These are phyloP conservation scores for Mythimna ferrago DNA, from an alignment of 2,888 invertebrate genomes.

Conservation along the genomic window DNA sequence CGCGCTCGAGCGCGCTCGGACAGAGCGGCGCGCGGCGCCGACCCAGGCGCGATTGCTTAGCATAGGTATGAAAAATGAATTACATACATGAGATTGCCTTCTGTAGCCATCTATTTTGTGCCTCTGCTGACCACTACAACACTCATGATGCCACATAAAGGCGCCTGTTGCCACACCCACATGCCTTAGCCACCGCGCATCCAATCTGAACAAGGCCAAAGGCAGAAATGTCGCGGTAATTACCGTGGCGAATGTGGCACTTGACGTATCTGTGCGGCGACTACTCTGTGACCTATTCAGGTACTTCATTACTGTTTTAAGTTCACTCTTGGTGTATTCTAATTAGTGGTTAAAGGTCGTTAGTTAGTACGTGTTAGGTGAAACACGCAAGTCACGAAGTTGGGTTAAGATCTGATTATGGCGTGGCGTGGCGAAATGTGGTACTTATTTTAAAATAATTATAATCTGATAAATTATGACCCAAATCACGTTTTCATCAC, in stretches of 20 bases:
- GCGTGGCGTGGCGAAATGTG: background rate
- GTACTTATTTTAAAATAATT: background rate
- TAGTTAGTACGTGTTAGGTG: background rate
- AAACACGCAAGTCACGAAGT: slow-evolving; percentile 32
- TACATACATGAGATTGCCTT: no score
- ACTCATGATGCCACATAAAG: no score
- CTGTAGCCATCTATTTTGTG: no score
- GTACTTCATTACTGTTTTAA: slow-evolving; percentile 15
- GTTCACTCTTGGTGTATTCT: background rate
- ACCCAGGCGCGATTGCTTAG: no score
- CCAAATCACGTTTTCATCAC: background rate
- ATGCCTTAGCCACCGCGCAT: no score
- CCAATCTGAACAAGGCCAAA: background rate
- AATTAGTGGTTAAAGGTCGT: slow-evolving; percentile 21
- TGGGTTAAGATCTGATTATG: background rate
- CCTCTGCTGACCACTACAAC: no score
- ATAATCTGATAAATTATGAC: background rate
- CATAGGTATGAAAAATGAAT: no score
- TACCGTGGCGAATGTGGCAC: slow-evolving; percentile 21
- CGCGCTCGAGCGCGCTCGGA: no score
- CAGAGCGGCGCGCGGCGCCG: no score
- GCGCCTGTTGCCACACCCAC: no score
- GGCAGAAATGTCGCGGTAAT: slow-evolving; percentile 36
- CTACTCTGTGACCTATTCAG: slow-evolving; percentile 21
- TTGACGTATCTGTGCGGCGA: slow-evolving; percentile 45